Evolutionary conservation across 1,140 invertebrate species (phyloP), one percentile per base, ranked within the genome.

Genomic region (Bactericera cockerelli): DNA sequence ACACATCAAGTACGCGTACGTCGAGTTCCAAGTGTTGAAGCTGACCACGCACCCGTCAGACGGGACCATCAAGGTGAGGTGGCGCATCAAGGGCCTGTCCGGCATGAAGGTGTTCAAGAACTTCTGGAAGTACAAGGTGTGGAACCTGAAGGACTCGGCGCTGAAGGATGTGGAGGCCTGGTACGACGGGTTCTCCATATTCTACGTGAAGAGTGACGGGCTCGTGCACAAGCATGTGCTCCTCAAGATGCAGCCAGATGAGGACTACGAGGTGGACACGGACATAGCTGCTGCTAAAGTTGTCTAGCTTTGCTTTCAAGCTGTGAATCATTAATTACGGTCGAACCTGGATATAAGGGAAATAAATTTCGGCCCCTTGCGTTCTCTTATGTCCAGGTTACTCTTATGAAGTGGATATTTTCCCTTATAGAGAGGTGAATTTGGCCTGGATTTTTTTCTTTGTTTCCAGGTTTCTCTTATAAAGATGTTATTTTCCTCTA

Each of bases 131-230:
- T 81, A 79, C 66, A 89, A 81, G 68, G 61, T 84, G 2, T 89
- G 84, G 82, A 77, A 86, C 65, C 68, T 83, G 26, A 77, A 79
- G 62, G 76, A 86, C 61, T 70, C 77, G 0, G 74, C 82, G 59
- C 70, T 80, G 21, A 58, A 63, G 21, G 74, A 80, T 59, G 72
- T 80, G 64, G 81, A 87, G 69, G 65, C 75, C 77, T 93, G 89
- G 89, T 84, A 88, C 65, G 92, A 95, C 74, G 92, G 91, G 4
- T 90, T 91, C 69, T 94, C 91, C 0, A 85, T 86, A n/a, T 93
- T 89, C 68, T 83, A 86, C 68, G 77, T 95, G 14, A 84, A 82
- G 60, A 72, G 72, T 1, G 81, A 93, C 70, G 93, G 91, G 1
- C 70, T 81, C 53, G 76, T 96, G 36, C 75, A 77, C 60, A 89